Evolutionary conservation across 1,140 invertebrate genomes (phyloP).

Genomic region (Drosophila miranda): DNA sequence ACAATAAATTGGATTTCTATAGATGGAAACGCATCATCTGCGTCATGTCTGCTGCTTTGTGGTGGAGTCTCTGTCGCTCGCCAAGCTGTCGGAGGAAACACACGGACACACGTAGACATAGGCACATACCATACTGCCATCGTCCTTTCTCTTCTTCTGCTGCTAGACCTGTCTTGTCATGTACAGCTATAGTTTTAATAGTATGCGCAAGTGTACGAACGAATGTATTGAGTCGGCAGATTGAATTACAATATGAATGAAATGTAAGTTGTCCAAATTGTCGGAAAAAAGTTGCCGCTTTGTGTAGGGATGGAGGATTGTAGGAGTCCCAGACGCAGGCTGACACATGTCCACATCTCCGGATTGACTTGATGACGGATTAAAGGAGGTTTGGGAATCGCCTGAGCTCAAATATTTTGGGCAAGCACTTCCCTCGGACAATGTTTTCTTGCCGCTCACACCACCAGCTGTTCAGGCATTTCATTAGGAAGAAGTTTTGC

Average conservation of each 20-base stretch:
- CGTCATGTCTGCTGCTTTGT: not conserved
- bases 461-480: conserved; percentile 17
- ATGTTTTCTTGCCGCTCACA: conserved; percentile 1
- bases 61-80: not conserved
- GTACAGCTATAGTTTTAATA: no score
- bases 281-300: not conserved
- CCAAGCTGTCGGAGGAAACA: not conserved
- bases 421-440: conserved; percentile 8
- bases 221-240: no score
- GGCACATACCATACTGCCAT: conserved; percentile 13
- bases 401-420: not conserved
- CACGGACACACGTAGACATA: not conserved
- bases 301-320: no score
- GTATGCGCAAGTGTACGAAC: not conserved
- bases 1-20: not conserved
- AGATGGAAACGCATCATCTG: not conserved
- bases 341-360: no score
- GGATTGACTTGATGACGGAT: no score
- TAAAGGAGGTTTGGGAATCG: no score
- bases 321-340: no score
- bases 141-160: not conserved
- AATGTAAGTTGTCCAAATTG: no score
- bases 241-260: no score
- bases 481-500: conserved; percentile 35
- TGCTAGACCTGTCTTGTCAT: no score